Evolutionary conservation across 2,888 invertebrate genomes (phyloP), one percentile per base, ranked within the genome.

Genomic region (Dorcus parallelipipedus): DNA sequence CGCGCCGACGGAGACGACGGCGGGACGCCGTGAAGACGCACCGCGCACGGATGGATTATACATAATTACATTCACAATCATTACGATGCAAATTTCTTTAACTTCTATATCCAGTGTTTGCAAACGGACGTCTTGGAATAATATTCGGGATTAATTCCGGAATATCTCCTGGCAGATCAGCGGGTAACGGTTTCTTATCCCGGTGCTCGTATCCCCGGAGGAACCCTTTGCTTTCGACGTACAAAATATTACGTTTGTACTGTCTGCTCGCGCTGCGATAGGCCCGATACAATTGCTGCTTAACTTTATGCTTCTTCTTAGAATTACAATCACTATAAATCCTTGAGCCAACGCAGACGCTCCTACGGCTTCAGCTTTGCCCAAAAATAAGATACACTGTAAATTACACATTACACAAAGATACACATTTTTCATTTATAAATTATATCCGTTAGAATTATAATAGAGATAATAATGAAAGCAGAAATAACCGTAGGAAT

Each of bases 71-170:
- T 66, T 68, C 71, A 71, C 72, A 71, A 73, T 75, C 75, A 75
- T 76, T 76, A 74, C 69, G 73, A 76, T 76, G 76, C 75, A 76
- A 76, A 76, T 76, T 76, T 75, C 76, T 75, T 75, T 72, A 75
- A 75, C 74, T 75, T 73, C 73, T 73, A 73, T 74, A 74, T 73
- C 73, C 73, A 71, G 70, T 73, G 72, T 74, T 73, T 73, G 72
- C 72, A 71, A 71, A 70, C 69, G 71, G 71, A 70, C 71, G 68
- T 73, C 75, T 74, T 72, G 70, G 73, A 73, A 74, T 75, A 76
- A 76, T 77, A 77, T 75, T 75, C 74, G 65, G 75, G 75, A 77
- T 76, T 76, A 77, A 76, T 76, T 74, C 72, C 65, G 70, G 71
- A 65, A 74, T 76, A 76, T 76, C 76, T 75, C 67, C 71, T 69